Percentiles rank a stretch among this genome's conserved stretches.
Conservation (phyloP, 2,113 vertebrate species). For the Numida meleagris region DNA sequence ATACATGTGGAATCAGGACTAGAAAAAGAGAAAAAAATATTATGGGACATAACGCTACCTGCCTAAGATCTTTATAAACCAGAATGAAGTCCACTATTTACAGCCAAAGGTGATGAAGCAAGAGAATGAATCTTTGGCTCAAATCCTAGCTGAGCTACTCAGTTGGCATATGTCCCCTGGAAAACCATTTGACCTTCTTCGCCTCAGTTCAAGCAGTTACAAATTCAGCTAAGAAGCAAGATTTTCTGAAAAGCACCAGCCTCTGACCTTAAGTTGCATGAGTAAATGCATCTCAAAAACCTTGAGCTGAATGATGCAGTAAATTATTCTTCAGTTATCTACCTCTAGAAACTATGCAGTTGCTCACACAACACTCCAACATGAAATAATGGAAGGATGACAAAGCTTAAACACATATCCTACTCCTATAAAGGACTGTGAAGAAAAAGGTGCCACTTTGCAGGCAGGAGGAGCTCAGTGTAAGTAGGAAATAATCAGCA, state of each 20-base stretch:
- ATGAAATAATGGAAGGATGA: neutral
- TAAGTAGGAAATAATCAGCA: neutral
- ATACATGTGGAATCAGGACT: neutral
- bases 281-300: neutral
- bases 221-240: slow-evolving; percentile 28
- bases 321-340: neutral
- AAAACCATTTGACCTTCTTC: slow-evolving; percentile 20
- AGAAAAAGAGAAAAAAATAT: neutral
- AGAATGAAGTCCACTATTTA: slow-evolving; percentile 2
- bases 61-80: neutral
- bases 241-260: neutral
- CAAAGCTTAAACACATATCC: neutral
- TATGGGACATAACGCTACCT: neutral
- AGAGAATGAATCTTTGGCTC: slow-evolving; percentile 4
- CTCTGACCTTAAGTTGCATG: slow-evolving; percentile 6
- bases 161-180: neutral
- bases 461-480: neutral
- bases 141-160: slow-evolving; percentile 9
- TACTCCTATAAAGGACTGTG: neutral
- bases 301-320: neutral
- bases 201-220: slow-evolving; percentile 12
- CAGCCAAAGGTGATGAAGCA: slow-evolving; percentile 12
- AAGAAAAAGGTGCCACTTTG: neutral
- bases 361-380: neutral
- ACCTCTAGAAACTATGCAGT: neutral